Base-by-base conservation (phyloP, 2,888 invertebrate species). In the Diogma glabrata region DNA sequence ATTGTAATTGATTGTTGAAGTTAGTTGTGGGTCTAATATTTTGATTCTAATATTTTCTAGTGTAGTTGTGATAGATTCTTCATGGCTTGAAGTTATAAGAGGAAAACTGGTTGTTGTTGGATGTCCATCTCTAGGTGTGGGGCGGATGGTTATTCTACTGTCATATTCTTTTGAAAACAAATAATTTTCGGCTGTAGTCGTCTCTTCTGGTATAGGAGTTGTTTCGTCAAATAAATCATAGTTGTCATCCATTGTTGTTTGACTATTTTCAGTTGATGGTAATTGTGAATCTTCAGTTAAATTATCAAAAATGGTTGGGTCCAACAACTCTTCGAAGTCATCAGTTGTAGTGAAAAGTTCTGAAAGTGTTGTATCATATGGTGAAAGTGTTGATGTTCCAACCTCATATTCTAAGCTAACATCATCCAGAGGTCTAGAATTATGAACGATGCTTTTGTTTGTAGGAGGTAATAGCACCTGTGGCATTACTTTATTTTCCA, bases 351-450 rank as follows among this genome's bases (percentile, higher is more conserved):
- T 7, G n/a, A n/a, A n/a, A n/a, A n/a, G n/a, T n/a, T n/a, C n/a
- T 14, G 43, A 43, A 43, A 14, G n/a, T 43, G 23, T 24, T 24
- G 16, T 4, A 16, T 46, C 65, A 47, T 59, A 59, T 1, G 59
- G 45, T 33, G 46, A 23, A 12, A 17, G 33, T 9, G 19, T 30
- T 14, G 30, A 12, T 7, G 24, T 14, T 16, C 24, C 26, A 17
- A n/a, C 9, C 4, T 55, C 57, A 51, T 30, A 20, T 9, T 48
- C 48, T 6, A 48, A 19, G 22, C 4, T 48, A 33, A 48, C 30
- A 30, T 30, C 33, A 22, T 30, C 30, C 12, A 30, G 12, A 3
- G 28, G 26, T 17, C 20, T 48, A 7, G 30, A 12, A 4, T 16
- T 30, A 4, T 16, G n/a, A 14, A 4, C 14, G 14, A 16, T 36